Evolutionary conservation across 2,113 vertebrate species (phyloP).

Genomic region (Vulpes vulpes): DNA sequence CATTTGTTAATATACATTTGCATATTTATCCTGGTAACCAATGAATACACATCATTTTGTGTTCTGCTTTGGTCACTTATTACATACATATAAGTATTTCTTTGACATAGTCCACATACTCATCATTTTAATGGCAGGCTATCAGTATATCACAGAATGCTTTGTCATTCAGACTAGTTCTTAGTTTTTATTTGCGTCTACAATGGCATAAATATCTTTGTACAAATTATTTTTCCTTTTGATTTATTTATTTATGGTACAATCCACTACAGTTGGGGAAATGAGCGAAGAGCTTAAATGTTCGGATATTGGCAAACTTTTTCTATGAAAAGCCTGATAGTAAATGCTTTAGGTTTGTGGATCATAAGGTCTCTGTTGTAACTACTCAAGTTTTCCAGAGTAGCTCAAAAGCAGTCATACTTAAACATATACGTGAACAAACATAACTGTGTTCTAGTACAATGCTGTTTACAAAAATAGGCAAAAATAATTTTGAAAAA

Average conservation of each 20-base stretch:
- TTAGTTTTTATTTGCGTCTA: not conserved
- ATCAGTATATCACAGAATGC: not conserved
- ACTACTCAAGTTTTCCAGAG: not conserved
- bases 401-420: not conserved
- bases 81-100: not conserved
- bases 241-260: not conserved
- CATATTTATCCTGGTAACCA: not conserved
- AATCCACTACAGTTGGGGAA: not conserved
- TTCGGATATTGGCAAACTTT: not conserved
- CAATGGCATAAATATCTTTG: not conserved
- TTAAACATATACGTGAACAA: not conserved
- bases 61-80: not conserved
- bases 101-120: not conserved
- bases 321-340: not conserved
- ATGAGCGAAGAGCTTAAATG: not conserved
- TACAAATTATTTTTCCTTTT: not conserved
- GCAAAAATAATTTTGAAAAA: not conserved
- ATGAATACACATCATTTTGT: not conserved
- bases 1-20: not conserved
- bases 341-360: not conserved
- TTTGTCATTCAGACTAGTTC: not conserved
- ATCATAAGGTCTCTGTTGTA: not conserved
- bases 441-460: not conserved
- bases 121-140: not conserved
- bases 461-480: not conserved